Conservation (phyloP, 2,797 vertebrate species). For the Chloroceryle amazona region DNA sequence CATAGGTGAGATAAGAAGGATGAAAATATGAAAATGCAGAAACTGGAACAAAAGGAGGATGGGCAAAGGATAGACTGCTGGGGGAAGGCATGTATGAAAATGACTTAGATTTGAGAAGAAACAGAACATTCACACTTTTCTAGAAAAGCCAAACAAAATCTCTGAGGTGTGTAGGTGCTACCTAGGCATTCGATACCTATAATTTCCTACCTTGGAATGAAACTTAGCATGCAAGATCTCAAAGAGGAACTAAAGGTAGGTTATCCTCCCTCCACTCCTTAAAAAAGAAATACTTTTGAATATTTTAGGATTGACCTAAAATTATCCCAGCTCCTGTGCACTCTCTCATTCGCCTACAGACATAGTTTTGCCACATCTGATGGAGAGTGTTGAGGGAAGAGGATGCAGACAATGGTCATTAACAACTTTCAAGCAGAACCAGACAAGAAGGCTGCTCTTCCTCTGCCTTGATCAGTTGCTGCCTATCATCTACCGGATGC, state of each 20-base stretch:
- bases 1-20: background rate
- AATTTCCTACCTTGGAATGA: background rate
- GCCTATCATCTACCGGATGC: background rate
- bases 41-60: background rate
- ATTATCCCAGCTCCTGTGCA: fast-evolving
- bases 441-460: background rate
- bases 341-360: background rate
- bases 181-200: background rate
- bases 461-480: background rate
- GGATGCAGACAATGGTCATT: background rate
- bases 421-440: background rate
- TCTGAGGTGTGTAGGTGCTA: background rate
- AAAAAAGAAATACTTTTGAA: background rate
- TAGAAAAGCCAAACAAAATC: background rate
- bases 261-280: background rate
- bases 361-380: background rate
- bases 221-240: background rate
- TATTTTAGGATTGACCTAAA: background rate
- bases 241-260: background rate
- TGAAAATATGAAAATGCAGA: background rate
- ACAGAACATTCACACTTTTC: background rate
- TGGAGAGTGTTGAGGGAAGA: background rate
- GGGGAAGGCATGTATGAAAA: fast-evolving
- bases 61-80: background rate
- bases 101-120: background rate